Evolutionary conservation across 2,113 vertebrate genomes (phyloP).

Genomic region (Corvus moneduloides): DNA sequence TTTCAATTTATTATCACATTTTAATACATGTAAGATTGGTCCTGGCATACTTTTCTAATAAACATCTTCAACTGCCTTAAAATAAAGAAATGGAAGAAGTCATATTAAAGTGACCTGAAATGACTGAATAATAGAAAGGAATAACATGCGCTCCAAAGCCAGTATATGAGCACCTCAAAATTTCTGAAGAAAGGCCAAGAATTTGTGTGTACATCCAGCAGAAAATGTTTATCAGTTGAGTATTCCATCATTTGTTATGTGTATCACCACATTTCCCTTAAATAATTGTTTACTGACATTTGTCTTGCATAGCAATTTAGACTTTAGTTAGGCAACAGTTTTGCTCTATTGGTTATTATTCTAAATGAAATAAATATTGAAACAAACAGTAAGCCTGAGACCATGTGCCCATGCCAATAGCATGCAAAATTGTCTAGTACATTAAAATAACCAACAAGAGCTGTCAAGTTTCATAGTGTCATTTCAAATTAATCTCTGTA

Average conservation of each 20-base stretch:
- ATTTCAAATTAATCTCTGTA: slow-evolving; percentile 63
- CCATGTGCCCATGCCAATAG: slow-evolving; percentile 29
- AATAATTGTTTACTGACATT: slow-evolving; percentile 36
- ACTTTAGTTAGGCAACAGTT: slow-evolving; percentile 22
- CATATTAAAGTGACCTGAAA: not conserved
- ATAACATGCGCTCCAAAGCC: not conserved
- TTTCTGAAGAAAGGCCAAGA: not conserved
- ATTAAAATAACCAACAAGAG: slow-evolving; percentile 60
- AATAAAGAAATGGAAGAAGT: not conserved
- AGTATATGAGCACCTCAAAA: not conserved
- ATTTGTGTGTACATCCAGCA: not conserved
- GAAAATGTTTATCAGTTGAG: not conserved
- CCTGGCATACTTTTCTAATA: not conserved
- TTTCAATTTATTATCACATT: not conserved
- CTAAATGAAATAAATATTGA: slow-evolving; percentile 63
- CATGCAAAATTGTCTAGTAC: slow-evolving; percentile 65
- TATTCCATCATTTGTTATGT: not conserved
- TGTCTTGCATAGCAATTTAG: not conserved
- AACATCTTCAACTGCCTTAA: not conserved
- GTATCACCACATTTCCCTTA: not conserved
- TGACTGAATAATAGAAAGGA: not conserved
- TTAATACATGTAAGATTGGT: not conserved
- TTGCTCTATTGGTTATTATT: slow-evolving; percentile 48
- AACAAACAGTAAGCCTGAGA: slow-evolving; percentile 23
- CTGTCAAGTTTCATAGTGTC: slow-evolving; percentile 28